Percentiles rank a stretch among this genome's conserved stretches.
Evolutionary conservation across 1,140 invertebrate species (phyloP).

Genomic region (Leptinotarsa undecemlineata): DNA sequence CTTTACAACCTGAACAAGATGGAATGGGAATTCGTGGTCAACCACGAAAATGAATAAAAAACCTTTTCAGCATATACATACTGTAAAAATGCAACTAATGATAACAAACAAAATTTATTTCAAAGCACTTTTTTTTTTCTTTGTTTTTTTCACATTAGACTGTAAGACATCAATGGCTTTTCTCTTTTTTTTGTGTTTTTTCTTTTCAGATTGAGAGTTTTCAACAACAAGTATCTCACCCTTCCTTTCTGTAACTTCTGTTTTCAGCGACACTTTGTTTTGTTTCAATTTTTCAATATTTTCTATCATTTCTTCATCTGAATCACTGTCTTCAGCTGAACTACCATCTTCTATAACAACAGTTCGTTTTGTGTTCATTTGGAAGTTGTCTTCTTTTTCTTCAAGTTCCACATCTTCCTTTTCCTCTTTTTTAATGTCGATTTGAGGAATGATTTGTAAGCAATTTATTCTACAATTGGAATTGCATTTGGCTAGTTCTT

Average conservation of each 20-base stretch:
- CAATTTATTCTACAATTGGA: constrained; percentile 67
- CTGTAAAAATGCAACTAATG: no score
- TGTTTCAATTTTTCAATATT: not conserved
- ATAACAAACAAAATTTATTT: not conserved
- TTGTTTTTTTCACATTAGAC: not conserved
- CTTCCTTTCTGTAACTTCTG: not conserved
- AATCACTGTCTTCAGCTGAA: constrained; percentile 32
- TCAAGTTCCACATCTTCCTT: constrained; percentile 30
- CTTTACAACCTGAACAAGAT: no score
- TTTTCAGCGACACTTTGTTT: not conserved
- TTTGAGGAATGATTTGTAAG: constrained; percentile 55
- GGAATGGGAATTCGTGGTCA: no score
- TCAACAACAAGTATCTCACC: not conserved
- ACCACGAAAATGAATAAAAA: no score
- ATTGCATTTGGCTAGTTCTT: constrained; percentile 58
- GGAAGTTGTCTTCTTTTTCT: constrained; percentile 16
- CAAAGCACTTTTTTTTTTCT: not conserved
- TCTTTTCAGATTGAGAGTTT: constrained; percentile 20
- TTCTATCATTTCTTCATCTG: not conserved
- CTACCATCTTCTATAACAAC: constrained; percentile 36
- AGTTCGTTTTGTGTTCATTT: constrained; percentile 30
- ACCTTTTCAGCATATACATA: no score
- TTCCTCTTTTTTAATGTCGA: constrained; percentile 42
- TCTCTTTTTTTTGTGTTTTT: constrained; percentile 31
- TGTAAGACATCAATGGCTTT: not conserved